Percentiles rank a stretch among this genome's conserved stretches.
Evolutionary conservation across 2,113 vertebrate genomes (phyloP).

Genomic region (Megaleporinus macrocephalus): DNA sequence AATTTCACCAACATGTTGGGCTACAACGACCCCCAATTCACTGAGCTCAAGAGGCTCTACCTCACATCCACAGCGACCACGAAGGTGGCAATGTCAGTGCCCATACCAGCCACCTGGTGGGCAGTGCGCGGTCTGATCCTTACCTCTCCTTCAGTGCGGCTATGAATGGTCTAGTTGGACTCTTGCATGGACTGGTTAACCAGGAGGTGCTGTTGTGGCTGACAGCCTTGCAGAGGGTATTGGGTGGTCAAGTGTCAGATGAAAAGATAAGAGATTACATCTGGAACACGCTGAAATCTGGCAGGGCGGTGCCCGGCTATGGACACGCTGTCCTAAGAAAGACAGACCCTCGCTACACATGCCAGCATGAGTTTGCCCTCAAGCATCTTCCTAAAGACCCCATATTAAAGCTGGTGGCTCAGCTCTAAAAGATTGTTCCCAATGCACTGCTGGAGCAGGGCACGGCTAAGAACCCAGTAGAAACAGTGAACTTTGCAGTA

Average conservation of each 20-base stretch:
- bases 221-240: constrained; percentile 91
- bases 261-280: constrained; percentile 94
- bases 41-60: constrained; percentile 97
- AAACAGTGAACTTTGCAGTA: background rate
- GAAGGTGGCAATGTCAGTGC: constrained; percentile 97
- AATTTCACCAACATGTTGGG: constrained; percentile 99
- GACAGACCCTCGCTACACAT: constrained; percentile 92
- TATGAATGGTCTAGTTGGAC: constrained; percentile 95
- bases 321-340: constrained; percentile 94
- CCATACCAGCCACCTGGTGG: constrained; percentile 93
- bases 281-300: constrained; percentile 98
- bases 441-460: constrained; percentile 94
- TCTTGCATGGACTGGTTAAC: constrained; percentile 94
- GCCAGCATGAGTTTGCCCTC: constrained; percentile 93
- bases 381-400: constrained; percentile 93
- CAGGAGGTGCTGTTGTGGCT: constrained; percentile 98
- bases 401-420: constrained; percentile 92
- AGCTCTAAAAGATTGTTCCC: constrained; percentile 97
- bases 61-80: constrained; percentile 98
- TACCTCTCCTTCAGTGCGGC: constrained; percentile 94
- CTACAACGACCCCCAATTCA: constrained; percentile 89
- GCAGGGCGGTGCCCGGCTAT: constrained; percentile 93
- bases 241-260: constrained; percentile 91
- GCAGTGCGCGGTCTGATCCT: constrained; percentile 92
- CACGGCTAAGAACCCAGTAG: constrained; percentile 90